Evolutionary conservation across 2,888 invertebrate genomes (phyloP).

Genomic region (Tigriopus californicus): DNA sequence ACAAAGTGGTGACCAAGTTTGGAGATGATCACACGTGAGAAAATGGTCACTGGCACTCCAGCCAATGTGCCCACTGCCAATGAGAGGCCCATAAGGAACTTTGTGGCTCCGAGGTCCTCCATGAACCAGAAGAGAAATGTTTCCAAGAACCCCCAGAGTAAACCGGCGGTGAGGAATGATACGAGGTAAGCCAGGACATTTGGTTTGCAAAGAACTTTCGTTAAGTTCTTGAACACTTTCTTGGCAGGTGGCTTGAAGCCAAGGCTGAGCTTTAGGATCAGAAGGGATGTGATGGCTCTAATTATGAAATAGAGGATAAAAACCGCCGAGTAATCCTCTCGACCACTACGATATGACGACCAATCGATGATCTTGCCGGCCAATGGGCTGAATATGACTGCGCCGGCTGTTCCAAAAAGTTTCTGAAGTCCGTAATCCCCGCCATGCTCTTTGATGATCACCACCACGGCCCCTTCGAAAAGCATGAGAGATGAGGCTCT

Average conservation of each 20-base stretch:
- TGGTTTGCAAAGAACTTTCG: slow-evolving; percentile 43
- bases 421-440: slow-evolving; percentile 58
- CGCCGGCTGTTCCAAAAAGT: slow-evolving; percentile 53
- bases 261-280: slow-evolving; percentile 50
- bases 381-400: slow-evolving; percentile 57
- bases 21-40: slow-evolving; percentile 54
- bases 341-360: slow-evolving; percentile 32
- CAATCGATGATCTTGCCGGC: slow-evolving; percentile 53
- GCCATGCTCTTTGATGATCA: slow-evolving; percentile 43
- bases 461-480: slow-evolving; percentile 58
- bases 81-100: slow-evolving; percentile 57
- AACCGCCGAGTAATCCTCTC: not conserved
- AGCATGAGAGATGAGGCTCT: slow-evolving; percentile 28
- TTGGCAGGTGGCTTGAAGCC: slow-evolving; percentile 54
- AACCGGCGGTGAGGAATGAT: slow-evolving; percentile 38
- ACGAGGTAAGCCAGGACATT: slow-evolving; percentile 52
- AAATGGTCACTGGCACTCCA: slow-evolving; percentile 50
- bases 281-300: slow-evolving; percentile 52
- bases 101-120: slow-evolving; percentile 52
- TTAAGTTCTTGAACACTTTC: slow-evolving; percentile 47
- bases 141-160: slow-evolving; percentile 64
- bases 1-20: slow-evolving; percentile 35
- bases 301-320: slow-evolving; percentile 55
- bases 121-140: slow-evolving; percentile 61
- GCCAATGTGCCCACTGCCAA: slow-evolving; percentile 56